Conservation (phyloP, 2,797 vertebrate species). For the Falco biarmicus region DNA sequence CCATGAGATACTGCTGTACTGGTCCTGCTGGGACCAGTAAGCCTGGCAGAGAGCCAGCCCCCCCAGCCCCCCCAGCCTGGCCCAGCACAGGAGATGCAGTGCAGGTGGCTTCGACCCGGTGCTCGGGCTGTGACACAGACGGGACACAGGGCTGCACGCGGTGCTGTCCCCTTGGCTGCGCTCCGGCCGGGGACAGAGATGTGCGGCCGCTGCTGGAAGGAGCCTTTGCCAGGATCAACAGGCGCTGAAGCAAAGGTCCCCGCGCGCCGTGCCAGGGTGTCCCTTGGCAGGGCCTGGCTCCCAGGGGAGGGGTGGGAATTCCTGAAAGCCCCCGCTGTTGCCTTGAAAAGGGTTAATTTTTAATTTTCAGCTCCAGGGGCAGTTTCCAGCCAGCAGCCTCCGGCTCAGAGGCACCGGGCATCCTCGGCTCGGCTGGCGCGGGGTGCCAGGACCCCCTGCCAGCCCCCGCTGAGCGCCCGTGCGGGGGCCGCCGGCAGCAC, state of each 20-base stretch:
- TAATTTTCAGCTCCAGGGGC: background rate
- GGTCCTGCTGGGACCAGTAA: background rate
- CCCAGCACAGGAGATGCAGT: fast-evolving
- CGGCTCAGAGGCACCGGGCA: background rate
- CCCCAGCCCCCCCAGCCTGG: too few species aligned
- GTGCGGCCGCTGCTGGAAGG: background rate
- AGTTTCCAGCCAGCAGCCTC: background rate
- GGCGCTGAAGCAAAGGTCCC: background rate
- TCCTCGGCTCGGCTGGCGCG: background rate
- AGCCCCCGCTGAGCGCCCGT: too few species aligned
- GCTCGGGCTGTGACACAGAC: background rate
- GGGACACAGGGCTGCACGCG: background rate
- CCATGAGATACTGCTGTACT: fast-evolving
- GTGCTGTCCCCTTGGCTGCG: background rate
- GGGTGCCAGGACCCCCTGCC: background rate
- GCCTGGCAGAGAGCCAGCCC: fast-evolving
- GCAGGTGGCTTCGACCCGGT: background rate
- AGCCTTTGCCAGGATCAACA: slow-evolving; percentile 37
- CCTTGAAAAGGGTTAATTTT: slow-evolving; percentile 16
- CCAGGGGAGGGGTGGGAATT: slow-evolving; percentile 49
- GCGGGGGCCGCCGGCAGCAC: too few species aligned
- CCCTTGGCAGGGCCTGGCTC: background rate
- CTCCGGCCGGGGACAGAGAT: background rate
- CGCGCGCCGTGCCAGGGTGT: background rate
- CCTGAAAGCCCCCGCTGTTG: background rate